phyloP scores from a whole-genome alignment of 2,113 vertebrate species.

The Petrocephalus microphthalmus region DNA sequence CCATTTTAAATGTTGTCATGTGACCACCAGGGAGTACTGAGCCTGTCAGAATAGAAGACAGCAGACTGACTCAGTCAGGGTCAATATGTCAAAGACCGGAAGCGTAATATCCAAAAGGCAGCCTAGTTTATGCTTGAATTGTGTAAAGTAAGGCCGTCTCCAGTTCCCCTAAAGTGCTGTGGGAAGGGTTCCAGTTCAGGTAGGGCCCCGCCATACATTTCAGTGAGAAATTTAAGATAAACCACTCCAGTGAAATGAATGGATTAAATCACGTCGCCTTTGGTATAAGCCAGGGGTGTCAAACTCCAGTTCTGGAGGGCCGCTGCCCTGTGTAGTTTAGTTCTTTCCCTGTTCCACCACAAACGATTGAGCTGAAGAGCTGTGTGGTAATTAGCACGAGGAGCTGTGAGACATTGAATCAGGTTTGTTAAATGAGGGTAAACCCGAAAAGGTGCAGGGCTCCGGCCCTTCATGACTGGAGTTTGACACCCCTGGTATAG shows the following conservation, averaged over 20 bases:
- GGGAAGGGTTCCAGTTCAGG: not conserved
- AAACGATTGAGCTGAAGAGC: too few relatives aligned
- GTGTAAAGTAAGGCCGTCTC: not conserved
- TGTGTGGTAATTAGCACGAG: too few relatives aligned
- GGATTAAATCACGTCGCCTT: not conserved
- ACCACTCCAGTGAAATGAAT: not conserved
- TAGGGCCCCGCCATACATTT: not conserved
- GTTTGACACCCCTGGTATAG: too few relatives aligned
- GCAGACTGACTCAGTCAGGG: not conserved
- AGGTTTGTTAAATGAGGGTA: too few relatives aligned
- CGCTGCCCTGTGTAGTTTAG: too few relatives aligned
- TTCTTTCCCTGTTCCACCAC: too few relatives aligned
- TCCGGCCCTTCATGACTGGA: too few relatives aligned
- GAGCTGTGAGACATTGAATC: too few relatives aligned
- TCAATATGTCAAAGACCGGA: not conserved
- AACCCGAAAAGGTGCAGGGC: too few relatives aligned
- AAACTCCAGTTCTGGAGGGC: too few relatives aligned
- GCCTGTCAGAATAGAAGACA: slow-evolving; percentile 4
- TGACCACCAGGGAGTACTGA: not conserved
- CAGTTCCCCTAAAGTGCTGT: not conserved
- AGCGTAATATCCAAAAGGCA: not conserved
- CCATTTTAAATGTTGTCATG: not conserved
- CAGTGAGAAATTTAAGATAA: not conserved
- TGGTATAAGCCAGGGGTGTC: too few relatives aligned
- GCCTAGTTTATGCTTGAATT: not conserved